Percentiles rank a stretch among this genome's conserved stretches.
Evolutionary conservation across 2,797 vertebrate genomes (phyloP).

Genomic region (Valencia hispanica): DNA sequence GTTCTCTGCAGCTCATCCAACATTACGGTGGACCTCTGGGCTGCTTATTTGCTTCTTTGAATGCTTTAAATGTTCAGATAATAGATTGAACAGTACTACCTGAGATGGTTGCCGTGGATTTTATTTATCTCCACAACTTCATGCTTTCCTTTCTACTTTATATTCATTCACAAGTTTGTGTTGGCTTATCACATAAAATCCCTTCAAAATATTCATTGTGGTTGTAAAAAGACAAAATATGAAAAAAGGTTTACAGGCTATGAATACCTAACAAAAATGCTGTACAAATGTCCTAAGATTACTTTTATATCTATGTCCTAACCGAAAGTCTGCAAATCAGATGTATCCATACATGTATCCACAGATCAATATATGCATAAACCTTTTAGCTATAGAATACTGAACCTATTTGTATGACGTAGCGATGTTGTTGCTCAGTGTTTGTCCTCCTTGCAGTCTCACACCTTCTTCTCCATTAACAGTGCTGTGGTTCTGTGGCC

Average conservation of each 20-base stretch:
- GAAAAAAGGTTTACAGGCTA: not conserved
- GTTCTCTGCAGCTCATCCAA: not conserved
- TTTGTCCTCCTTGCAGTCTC: slow-evolving; percentile 28
- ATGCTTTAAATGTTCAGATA: not conserved
- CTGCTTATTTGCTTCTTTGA: not conserved
- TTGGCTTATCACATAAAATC: not conserved
- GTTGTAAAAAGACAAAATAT: not conserved
- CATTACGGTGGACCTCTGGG: not conserved
- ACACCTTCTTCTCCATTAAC: slow-evolving; percentile 21
- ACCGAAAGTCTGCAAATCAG: slow-evolving; percentile 24
- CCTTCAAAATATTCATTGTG: not conserved
- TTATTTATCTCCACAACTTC: not conserved
- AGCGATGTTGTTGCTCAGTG: slow-evolving; percentile 46
- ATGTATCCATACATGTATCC: slow-evolving; percentile 27
- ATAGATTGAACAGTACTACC: not conserved
- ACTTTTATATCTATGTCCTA: slow-evolving; percentile 35
- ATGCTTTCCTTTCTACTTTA: not conserved
- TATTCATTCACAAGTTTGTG: not conserved
- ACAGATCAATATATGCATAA: slow-evolving; percentile 34
- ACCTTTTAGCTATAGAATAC: slow-evolving; percentile 21
- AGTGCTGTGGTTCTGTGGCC: slow-evolving; percentile 41
- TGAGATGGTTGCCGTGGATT: not conserved
- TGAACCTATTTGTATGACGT: slow-evolving; percentile 51
- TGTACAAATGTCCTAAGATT: slow-evolving; percentile 35
- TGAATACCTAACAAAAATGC: not conserved